Evolutionary conservation across 1,140 invertebrate species (phyloP), one percentile per base, ranked within the genome.

Genomic region (Microplitis demolitor): DNA sequence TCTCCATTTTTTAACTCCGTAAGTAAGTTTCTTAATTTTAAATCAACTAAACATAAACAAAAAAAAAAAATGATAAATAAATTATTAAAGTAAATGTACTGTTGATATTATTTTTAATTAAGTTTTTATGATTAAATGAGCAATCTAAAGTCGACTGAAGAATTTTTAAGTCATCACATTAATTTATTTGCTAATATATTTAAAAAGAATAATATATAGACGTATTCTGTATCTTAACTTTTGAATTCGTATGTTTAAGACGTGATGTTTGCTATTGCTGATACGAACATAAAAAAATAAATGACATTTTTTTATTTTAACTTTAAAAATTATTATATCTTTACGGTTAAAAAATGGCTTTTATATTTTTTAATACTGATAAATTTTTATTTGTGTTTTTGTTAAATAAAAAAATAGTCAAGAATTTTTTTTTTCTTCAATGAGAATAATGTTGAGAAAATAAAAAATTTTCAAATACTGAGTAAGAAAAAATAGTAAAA

Each of bases 1-100:
- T 72, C 51, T 72, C 70, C 70, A 72, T 72, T 66, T 60, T 72
- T 13, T 50, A 50, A 60, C 33, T 66, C 61, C 24, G 24, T 24
- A 24, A 24, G 24, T 24, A 24, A 24, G 0, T 24, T 24, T 24
- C 24, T 24, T 24, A 24, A 24, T 24, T 9, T 37, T 24, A 37
- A 9, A 64, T 39, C 5, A 71, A 56, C 61, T 37, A 35, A 24
- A 64, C 16, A 24, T 24, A 33, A 51, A 56, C 50, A 6, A 39
- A 33, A 71, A 53, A 35, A 64, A 63, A 35, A 39, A 6, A 16
- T 50, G 24, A 24, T 24, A 24, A 24, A 24, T 69, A 37, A 14
- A 60, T 39, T 31, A 35, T 5, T 14, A 11, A 54, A 14, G 0
- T 3, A n/a, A 5, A 56, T 13, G 11, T 16, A 16, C 14, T 56